Evolutionary conservation across 2,797 vertebrate species (phyloP), one percentile per base, ranked within the genome.

Genomic region (Avahi laniger): DNA sequence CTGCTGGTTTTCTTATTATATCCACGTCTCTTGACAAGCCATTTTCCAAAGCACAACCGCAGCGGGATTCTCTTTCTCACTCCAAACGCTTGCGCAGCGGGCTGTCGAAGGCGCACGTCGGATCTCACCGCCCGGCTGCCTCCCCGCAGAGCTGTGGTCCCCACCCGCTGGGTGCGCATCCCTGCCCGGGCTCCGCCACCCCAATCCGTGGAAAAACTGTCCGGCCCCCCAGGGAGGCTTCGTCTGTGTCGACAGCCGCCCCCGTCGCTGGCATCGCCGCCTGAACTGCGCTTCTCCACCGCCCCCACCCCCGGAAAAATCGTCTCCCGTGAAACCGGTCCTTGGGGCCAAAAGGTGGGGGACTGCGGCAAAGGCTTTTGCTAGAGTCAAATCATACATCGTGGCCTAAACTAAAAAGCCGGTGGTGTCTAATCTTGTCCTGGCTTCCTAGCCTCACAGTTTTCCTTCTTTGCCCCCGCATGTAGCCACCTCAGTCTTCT

Each of bases 251-350:
- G 8, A 24, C 22, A 54, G 54, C 20, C 0, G 3, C 54, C 20
- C 20, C 54, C 22, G 2, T 24, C 22, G 2, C 54, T 54, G 20
- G 7, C 52, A 9, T 54, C 54, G 20, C 54, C 20, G 54, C 54
- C 54, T 22, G 7, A 54, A 20, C 52, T 1, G 7, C 0, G 7
- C 52, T 8, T 22, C 20, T 3, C 20, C 20, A 0, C 52, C 20
- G 3, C 22, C 8, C 22, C 3, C 54, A 57, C 22, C 54, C 18
- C 52, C 52, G 18, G 17, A 18, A 18, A 52, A 7, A 52, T 52
- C 18, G 6, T 52, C 18, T 52, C 17, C 50, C 50, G 7, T 18
- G 50, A 52, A 52, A 52, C 50, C 50, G 3, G 54, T 57, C 54
- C 54, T 57, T 24, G 54, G 8, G 4, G 54, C 22, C 22, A 10